phyloP scores from a whole-genome alignment of 2,888 invertebrate species.

The Lepidocyrtinus sp. region DNA sequence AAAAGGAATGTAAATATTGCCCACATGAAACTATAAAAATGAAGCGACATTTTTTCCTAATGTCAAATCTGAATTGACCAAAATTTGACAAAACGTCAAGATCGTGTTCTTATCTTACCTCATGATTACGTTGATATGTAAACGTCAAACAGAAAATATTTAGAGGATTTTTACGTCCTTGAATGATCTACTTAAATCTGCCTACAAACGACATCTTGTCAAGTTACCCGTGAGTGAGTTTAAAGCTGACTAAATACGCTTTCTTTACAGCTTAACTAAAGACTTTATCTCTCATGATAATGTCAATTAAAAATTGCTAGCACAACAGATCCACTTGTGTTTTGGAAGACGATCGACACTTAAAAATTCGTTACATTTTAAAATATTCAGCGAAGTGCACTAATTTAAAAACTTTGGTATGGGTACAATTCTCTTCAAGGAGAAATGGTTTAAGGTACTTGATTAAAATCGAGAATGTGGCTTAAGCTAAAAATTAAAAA shows the following conservation, averaged over 20 bases:
- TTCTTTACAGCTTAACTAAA: neutral
- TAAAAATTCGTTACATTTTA: neutral
- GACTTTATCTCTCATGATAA: conserved; percentile 13
- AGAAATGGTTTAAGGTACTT: neutral
- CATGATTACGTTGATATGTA: conserved; percentile 8
- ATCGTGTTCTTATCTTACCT: neutral
- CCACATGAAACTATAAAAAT: conserved; percentile 54
- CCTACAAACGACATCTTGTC: too few species aligned
- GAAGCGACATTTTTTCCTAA: neutral
- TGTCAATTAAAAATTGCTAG: neutral
- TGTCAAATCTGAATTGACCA: too few species aligned
- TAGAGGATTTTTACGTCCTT: too few species aligned
- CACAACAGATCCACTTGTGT: neutral
- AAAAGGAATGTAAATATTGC: conserved; percentile 63
- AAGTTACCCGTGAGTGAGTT: too few species aligned
- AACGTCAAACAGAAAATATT: neutral
- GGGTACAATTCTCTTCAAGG: neutral
- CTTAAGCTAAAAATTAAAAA: neutral
- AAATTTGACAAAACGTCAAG: too few species aligned
- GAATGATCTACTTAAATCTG: too few species aligned
- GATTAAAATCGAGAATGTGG: neutral
- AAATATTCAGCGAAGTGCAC: neutral
- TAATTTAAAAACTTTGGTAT: neutral
- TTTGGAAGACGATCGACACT: neutral
- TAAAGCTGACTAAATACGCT: neutral